Conservation (phyloP, 2,113 vertebrate species). For the Monopterus albus region DNA sequence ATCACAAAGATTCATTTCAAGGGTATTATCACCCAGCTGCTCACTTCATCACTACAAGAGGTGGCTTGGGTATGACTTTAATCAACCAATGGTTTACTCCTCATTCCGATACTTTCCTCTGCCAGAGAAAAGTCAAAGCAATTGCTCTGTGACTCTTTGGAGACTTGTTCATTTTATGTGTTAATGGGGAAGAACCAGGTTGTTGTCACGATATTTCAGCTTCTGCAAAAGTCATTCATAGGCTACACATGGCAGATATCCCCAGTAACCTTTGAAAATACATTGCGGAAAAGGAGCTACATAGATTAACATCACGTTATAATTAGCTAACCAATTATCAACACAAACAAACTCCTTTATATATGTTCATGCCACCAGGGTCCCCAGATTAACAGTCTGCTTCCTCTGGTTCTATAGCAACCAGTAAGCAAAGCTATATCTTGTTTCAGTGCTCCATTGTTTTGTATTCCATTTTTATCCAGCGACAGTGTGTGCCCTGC, state of each 20-base stretch:
- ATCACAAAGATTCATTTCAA: too few species aligned
- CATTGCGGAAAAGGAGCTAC: constrained; percentile 46
- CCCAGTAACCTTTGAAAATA: constrained; percentile 39
- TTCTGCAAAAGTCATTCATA: constrained; percentile 74
- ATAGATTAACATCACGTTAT: constrained; percentile 63
- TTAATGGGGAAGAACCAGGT: constrained; percentile 60
- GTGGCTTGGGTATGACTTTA: constrained; percentile 24
- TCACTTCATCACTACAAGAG: constrained; percentile 16
- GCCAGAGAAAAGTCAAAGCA: constrained; percentile 58
- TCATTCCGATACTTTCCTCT: constrained; percentile 9
- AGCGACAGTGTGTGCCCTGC: constrained; percentile 57
- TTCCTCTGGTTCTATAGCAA: constrained; percentile 77
- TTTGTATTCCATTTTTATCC: constrained; percentile 67
- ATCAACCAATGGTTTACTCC: constrained; percentile 39
- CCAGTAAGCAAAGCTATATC: constrained; percentile 80
- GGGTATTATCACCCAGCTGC: constrained; percentile 39
- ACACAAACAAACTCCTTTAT: constrained; percentile 62
- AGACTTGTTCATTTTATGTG: constrained; percentile 65
- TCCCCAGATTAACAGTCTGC: constrained; percentile 51
- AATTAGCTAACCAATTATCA: constrained; percentile 72
- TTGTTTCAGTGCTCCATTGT: constrained; percentile 72
- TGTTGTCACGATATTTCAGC: constrained; percentile 60
- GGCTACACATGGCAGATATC: constrained; percentile 24
- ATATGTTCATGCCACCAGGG: constrained; percentile 51
- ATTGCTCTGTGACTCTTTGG: constrained; percentile 53